Percentiles rank a stretch among this genome's conserved stretches.
Evolutionary conservation across 2,797 vertebrate species (phyloP).

Genomic region (Galaxias olidus): DNA sequence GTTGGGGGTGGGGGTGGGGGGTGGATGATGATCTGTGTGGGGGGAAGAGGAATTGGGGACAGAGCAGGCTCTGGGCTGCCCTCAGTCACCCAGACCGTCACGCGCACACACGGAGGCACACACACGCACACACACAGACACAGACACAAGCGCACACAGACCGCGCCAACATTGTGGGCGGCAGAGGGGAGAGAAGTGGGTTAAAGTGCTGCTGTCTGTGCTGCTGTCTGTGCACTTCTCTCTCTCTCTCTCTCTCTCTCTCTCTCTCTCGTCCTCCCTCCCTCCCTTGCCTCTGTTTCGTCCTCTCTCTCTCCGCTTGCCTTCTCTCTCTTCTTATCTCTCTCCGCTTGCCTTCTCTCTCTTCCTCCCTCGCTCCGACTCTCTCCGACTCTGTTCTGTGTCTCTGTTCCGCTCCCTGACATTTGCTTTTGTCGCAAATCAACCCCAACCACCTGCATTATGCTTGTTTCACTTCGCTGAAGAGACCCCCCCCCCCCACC

Average conservation of each 20-base stretch:
- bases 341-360: background rate
- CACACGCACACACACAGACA: conserved; percentile 5
- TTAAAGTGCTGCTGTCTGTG: conserved; percentile 48
- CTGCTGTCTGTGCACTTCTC: conserved; percentile 5
- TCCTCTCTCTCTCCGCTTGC: background rate
- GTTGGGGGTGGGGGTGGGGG: background rate
- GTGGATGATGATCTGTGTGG: conserved; percentile 12
- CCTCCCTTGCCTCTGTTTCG: conserved; percentile 12
- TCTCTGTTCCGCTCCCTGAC: conserved; percentile 21
- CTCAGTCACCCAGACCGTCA: conserved; percentile 14
- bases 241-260: background rate
- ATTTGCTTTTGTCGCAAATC: conserved; percentile 36
- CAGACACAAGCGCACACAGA: conserved; percentile 24
- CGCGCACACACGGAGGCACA: conserved; percentile 12
- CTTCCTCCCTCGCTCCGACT: background rate
- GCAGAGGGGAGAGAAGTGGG: conserved; percentile 38
- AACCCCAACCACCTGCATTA: conserved; percentile 38
- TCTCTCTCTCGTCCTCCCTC: conserved; percentile 25
- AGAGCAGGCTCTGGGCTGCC: conserved; percentile 13
- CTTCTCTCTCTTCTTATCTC: background rate
- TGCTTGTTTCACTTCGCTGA: conserved; percentile 16
- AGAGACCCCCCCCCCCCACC: conserved; percentile 29
- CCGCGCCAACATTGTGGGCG: conserved; percentile 31
- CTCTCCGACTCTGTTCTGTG: background rate
- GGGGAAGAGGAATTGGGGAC: conserved; percentile 6